Conservation (phyloP, 2,113 vertebrate species). For the Centropristis striata region DNA sequence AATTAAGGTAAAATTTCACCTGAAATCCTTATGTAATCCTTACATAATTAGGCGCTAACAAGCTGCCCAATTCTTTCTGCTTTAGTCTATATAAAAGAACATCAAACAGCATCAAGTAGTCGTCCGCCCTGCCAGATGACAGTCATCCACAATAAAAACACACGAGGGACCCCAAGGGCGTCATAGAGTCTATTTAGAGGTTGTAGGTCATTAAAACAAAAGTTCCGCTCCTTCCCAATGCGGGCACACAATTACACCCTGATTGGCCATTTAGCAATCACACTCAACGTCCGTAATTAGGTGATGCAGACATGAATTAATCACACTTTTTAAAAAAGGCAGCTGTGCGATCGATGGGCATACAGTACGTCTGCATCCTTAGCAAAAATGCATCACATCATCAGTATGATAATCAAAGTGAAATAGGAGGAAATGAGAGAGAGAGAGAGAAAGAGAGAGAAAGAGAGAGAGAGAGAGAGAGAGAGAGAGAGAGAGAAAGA, state of each 20-base stretch:
- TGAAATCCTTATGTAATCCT: slow-evolving; percentile 15
- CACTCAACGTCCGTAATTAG: slow-evolving; percentile 75
- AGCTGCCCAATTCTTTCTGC: not conserved
- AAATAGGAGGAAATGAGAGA: slow-evolving; percentile 76
- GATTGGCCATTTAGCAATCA: slow-evolving; percentile 86
- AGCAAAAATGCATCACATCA: slow-evolving; percentile 67
- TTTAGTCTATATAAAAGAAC: slow-evolving; percentile 5
- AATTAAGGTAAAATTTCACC: not conserved
- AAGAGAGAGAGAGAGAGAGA: not conserved
- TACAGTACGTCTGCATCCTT: slow-evolving; percentile 58
- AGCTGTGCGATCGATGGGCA: slow-evolving; percentile 73
- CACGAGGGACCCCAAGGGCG: slow-evolving; percentile 19
- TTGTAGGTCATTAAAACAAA: slow-evolving; percentile 81
- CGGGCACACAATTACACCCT: slow-evolving; percentile 79
- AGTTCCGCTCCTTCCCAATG: slow-evolving; percentile 67
- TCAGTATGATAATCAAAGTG: slow-evolving; percentile 77
- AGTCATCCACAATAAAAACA: slow-evolving; percentile 33
- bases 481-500: slow-evolving; percentile 52
- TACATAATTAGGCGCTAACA: slow-evolving; percentile 12
- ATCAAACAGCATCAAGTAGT: slow-evolving; percentile 31
- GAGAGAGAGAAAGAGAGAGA: slow-evolving; percentile 6
- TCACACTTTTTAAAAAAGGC: slow-evolving; percentile 72
- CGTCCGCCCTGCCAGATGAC: slow-evolving; percentile 11
- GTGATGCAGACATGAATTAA: slow-evolving; percentile 77
- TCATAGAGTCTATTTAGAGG: slow-evolving; percentile 77